A percentile compares a stretch with the other conserved stretches of the same genome.
phyloP scores from a whole-genome alignment of 2,888 invertebrate genomes.

The Parascotia fuliginaria region DNA sequence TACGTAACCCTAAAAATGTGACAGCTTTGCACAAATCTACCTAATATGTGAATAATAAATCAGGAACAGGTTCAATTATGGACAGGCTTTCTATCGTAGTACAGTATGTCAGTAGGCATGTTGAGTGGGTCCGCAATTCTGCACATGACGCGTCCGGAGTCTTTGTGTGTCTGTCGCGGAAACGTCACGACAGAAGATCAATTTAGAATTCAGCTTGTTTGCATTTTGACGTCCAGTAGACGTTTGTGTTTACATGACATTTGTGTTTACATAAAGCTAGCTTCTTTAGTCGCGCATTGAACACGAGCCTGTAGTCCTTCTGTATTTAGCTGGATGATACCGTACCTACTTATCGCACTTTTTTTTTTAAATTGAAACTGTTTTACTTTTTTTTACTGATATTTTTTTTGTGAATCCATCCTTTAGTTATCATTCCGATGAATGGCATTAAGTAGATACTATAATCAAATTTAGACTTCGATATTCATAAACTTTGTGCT shows the following conservation, averaged over 20 bases:
- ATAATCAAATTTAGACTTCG: too few species aligned
- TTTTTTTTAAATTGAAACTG: too few species aligned
- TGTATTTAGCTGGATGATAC: too few species aligned
- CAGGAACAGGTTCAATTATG: conserved; percentile 6
- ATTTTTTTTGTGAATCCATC: too few species aligned
- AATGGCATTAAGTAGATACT: too few species aligned
- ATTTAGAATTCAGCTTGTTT: conserved; percentile 34
- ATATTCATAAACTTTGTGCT: too few species aligned
- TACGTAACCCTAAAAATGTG: too few species aligned
- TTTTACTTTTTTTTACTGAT: too few species aligned
- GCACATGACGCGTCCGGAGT: not conserved
- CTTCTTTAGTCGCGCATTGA: conserved; percentile 6
- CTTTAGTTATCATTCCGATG: too few species aligned
- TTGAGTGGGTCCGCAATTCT: conserved; percentile 4
- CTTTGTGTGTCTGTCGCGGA: conserved; percentile 33
- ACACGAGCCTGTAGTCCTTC: too few species aligned
- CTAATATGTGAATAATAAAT: not conserved
- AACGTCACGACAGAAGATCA: conserved; percentile 35
- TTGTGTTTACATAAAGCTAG: conserved; percentile 39
- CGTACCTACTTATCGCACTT: not conserved
- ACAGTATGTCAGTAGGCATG: conserved; percentile 26
- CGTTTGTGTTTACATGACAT: conserved; percentile 15
- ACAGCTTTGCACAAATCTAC: not conserved
- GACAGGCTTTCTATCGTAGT: conserved; percentile 27
- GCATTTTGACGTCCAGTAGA: conserved; percentile 36